These are phyloP conservation scores for Pongo abelii DNA, from an alignment of 2,113 vertebrate genomes.

Conservation along the genomic window DNA sequence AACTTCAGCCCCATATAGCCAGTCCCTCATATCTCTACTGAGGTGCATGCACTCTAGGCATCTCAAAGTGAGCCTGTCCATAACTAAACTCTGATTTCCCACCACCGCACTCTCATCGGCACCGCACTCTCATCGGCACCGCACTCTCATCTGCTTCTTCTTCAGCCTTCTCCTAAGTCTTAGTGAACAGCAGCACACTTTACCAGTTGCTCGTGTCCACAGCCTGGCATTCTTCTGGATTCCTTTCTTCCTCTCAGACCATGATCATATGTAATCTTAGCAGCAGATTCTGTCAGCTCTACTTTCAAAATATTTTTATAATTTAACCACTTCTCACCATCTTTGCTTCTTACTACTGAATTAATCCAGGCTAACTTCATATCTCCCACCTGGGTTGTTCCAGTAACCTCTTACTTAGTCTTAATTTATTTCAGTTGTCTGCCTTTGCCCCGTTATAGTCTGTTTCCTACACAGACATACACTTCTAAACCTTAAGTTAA, in stretches of 20 bases:
- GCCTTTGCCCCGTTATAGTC: neutral
- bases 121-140: too few relatives aligned
- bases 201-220: neutral
- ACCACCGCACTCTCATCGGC: neutral
- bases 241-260: neutral
- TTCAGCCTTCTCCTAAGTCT: too few relatives aligned
- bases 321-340: fast-evolving
- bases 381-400: neutral
- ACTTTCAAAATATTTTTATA: fast-evolving
- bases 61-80: neutral
- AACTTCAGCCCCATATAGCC: too few relatives aligned
- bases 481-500: neutral
- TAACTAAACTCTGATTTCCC: too few relatives aligned
- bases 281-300: neutral
- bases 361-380: fast-evolving
- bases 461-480: neutral
- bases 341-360: neutral
- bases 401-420: neutral
- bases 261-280: neutral
- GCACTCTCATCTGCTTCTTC: fast-evolving
- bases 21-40: neutral
- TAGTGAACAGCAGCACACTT: fast-evolving
- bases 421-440: neutral
- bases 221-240: neutral
- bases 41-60: neutral